Percentiles rank a stretch among this genome's conserved stretches.
phyloP scores from a whole-genome alignment of 2,888 invertebrate genomes.

The Cephalotes varians region DNA sequence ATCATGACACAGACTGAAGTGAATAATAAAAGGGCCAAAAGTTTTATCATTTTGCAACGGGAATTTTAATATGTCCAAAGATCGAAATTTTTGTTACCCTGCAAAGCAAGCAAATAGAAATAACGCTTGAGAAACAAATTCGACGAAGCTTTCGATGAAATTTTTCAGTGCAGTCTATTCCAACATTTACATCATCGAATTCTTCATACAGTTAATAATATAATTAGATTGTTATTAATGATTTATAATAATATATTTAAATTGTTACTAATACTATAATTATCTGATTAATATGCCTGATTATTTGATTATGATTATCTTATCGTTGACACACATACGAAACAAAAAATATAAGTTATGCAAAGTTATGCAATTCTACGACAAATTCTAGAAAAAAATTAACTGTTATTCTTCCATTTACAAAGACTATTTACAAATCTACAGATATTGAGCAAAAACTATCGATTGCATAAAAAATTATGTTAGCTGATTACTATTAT shows the following conservation, averaged over 20 bases:
- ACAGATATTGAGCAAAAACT: background rate
- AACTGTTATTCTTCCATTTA: background rate
- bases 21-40: constrained; percentile 80
- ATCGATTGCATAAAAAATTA: background rate
- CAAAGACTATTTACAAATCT: background rate
- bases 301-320: background rate
- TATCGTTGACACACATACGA: background rate
- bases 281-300: background rate
- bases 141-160: background rate
- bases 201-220: background rate
- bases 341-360: background rate
- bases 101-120: constrained; percentile 34
- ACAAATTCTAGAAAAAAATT: background rate
- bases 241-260: background rate
- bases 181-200: background rate
- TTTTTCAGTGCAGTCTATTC: background rate
- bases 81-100: constrained; percentile 63
- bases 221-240: background rate
- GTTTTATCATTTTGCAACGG: constrained; percentile 76
- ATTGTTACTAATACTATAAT: background rate
- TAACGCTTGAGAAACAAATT: background rate
- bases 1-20: constrained; percentile 79
- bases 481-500: background rate
- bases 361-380: no score
- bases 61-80: constrained; percentile 45